Percentiles rank a stretch among this genome's conserved stretches.
Evolutionary conservation across 2,113 vertebrate species (phyloP).

Genomic region (Albula glossodonta): DNA sequence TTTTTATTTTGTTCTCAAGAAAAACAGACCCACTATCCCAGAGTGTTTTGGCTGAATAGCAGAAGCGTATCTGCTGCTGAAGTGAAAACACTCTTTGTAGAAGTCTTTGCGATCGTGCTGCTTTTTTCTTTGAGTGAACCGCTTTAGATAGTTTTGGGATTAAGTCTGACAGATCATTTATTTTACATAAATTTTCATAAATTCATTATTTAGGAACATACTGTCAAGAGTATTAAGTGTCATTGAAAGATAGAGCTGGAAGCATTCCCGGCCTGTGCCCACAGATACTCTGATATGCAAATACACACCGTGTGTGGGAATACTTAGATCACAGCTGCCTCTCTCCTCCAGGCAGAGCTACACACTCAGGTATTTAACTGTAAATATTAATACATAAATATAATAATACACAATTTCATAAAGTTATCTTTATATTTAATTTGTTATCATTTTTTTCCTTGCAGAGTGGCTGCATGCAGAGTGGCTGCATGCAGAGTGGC

Average conservation of each 20-base stretch:
- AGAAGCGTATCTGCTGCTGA: too few species aligned
- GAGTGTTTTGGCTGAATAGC: too few species aligned
- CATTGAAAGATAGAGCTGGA: background rate
- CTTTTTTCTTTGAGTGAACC: background rate
- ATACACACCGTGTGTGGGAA: background rate
- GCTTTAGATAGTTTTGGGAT: background rate
- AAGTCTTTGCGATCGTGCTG: slow-evolving; percentile 19
- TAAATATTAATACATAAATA: background rate
- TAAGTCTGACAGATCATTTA: background rate
- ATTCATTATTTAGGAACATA: background rate
- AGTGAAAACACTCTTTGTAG: slow-evolving; percentile 18
- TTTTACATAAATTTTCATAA: background rate
- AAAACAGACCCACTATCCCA: too few species aligned
- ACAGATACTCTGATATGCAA: background rate
- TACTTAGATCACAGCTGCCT: background rate
- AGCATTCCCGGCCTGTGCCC: background rate
- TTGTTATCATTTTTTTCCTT: too few species aligned
- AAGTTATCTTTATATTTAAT: too few species aligned
- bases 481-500: too few species aligned
- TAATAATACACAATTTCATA: too few species aligned
- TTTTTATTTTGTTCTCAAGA: too few species aligned
- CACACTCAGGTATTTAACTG: background rate
- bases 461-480: too few species aligned
- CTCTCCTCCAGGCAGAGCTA: background rate
- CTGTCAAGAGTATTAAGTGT: background rate